Evolutionary conservation across 2,113 vertebrate species (phyloP).

Genomic region (Ciconia stormi): DNA sequence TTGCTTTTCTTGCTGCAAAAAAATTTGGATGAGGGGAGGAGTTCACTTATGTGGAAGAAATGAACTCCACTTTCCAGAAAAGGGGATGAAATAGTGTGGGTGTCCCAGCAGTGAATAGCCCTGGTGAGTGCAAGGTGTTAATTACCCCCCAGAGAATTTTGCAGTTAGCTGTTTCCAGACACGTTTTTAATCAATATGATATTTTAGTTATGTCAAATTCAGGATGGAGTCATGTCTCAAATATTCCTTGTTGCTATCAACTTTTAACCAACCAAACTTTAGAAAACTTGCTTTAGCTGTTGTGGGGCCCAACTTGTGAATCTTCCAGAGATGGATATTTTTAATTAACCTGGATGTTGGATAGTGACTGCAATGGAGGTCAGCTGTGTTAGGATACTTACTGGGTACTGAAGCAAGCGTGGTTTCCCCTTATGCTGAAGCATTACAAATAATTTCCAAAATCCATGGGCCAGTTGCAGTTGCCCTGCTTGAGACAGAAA

Average conservation of each 20-base stretch:
- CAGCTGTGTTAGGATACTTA: background rate
- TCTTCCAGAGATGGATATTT: background rate
- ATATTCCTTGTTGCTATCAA: background rate
- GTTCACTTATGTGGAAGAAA: background rate
- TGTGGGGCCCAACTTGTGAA: background rate
- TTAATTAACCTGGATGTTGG: background rate
- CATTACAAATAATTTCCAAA: background rate
- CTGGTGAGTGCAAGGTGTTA: background rate
- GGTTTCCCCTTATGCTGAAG: background rate
- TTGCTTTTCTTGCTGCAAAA: background rate
- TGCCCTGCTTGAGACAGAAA: background rate
- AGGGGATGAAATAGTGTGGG: background rate
- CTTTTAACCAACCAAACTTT: background rate
- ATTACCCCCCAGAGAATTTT: background rate
- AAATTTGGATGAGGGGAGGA: background rate
- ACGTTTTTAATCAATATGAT: background rate
- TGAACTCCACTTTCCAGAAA: background rate
- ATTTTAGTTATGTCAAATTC: background rate
- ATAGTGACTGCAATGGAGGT: background rate
- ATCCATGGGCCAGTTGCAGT: accelerated
- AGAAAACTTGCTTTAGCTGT: background rate
- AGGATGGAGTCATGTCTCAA: background rate
- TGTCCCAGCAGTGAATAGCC: background rate
- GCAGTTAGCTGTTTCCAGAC: background rate
- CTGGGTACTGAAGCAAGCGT: background rate